Conservation (phyloP, 2,797 vertebrate species). For the Hafferia zeledoni region DNA sequence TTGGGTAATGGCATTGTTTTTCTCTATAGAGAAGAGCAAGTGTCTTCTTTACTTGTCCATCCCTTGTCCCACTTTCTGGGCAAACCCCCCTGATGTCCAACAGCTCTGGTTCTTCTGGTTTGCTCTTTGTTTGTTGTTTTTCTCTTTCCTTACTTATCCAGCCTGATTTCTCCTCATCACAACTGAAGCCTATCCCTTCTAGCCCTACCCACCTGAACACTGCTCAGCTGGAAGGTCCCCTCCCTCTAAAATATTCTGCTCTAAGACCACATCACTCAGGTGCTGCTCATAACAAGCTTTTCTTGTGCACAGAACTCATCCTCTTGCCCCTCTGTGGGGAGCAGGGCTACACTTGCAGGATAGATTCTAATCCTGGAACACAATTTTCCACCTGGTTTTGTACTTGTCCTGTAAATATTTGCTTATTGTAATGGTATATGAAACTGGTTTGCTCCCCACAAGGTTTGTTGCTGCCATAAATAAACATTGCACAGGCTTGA, state of each 20-base stretch:
- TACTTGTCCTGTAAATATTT: neutral
- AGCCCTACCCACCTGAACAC: neutral
- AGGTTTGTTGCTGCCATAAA: neutral
- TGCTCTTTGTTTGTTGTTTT: neutral
- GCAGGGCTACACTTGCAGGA: neutral
- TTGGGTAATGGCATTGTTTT: fast-evolving
- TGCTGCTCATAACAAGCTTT: neutral
- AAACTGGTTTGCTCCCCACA: neutral
- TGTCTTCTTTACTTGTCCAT: fast-evolving
- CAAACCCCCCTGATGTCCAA: neutral
- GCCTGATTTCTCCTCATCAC: neutral
- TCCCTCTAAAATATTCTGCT: neutral
- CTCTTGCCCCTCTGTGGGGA: neutral
- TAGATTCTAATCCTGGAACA: neutral
- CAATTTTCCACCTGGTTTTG: neutral
- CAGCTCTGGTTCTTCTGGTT: neutral
- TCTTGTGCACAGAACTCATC: neutral
- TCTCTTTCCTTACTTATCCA: neutral
- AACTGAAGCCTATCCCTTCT: neutral
- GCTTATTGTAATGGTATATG: neutral
- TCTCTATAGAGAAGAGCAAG: neutral
- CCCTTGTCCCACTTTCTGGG: neutral
- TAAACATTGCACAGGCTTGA: neutral
- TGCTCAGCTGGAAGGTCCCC: neutral
- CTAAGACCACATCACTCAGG: fast-evolving